Base-by-base conservation (phyloP, 1,140 invertebrate species). In the Colletes latitarsis region DNA sequence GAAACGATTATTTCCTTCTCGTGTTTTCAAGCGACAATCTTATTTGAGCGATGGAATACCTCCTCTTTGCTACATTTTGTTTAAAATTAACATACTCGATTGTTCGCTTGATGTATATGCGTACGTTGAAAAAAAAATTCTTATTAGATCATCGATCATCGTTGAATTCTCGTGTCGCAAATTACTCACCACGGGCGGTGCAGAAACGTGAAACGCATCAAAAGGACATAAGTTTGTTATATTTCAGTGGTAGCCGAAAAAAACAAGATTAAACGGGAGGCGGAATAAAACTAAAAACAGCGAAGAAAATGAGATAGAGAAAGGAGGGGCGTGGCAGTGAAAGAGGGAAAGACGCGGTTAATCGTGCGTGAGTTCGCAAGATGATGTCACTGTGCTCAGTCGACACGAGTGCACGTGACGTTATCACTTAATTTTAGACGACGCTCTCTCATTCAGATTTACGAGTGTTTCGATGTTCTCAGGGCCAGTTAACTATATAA, bases 351-450 rank as follows among this genome's bases (percentile, higher is more conserved):
- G 39, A 52, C 10, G 72, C 30, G 49, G 15, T 58, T 72, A 64
- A 21, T 64, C 57, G 69, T 64, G 57, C 66, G 69, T 73, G 64
- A 80, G 66, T 39, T 72, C 41, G 62, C 69, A 60, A 71, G 82
- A 83, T 85, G 83, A 85, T 83, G 83, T 85, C 83, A 83, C 46
- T 70, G 30, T 58, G 57, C 15, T n/a, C 64, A 58, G 60, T 64
- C 43, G 68, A 58, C 77, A 71, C 77, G 62, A 53, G 60, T 76
- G 68, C 80, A 72, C 74, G 74, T 87, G 82, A 88, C 86, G 86
- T 81, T 88, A 82, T 85, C 85, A 67, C 71, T 86, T 88, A 88
- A 86, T 88, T 88, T 88, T 88, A 88, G 86, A 84, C 71, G 60
- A 49, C 49, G 73, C 66, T 73, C 77, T 80, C 69, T 75, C 77